phyloP scores from a whole-genome alignment of 2,113 vertebrate genomes.

The Excalfactoria chinensis region DNA sequence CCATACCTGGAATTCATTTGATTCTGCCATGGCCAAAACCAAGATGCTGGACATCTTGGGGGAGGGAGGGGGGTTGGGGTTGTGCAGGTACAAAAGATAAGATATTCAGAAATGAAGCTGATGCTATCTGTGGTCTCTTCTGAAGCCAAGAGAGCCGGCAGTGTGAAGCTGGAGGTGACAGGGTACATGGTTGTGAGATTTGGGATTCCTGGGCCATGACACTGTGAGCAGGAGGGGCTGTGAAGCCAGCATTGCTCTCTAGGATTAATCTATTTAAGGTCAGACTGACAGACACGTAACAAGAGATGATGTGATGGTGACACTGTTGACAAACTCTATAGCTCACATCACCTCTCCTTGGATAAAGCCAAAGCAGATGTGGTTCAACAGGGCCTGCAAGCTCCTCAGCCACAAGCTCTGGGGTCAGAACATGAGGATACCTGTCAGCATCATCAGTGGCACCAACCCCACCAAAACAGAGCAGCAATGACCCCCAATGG shows the following conservation, averaged over 20 bases:
- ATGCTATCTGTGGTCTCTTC: neutral
- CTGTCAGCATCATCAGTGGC: neutral
- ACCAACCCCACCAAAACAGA: neutral
- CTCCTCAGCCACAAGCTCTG: neutral
- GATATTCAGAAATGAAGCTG: neutral
- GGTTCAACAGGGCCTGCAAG: neutral
- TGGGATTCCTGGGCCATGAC: neutral
- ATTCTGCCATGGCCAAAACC: accelerated
- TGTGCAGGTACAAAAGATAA: neutral
- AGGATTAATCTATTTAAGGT: neutral
- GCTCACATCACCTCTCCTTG: neutral
- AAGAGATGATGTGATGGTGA: neutral
- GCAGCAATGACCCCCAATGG: neutral
- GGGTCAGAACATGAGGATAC: neutral
- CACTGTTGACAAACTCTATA: neutral
- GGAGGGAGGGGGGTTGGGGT: too few relatives aligned
- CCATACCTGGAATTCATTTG: neutral
- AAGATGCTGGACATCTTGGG: too few relatives aligned
- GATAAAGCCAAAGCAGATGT: neutral
- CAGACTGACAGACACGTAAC: neutral
- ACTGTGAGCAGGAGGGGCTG: neutral
- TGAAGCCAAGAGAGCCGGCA: neutral
- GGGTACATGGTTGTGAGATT: neutral
- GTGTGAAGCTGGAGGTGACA: neutral
- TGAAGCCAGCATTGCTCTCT: neutral